These are phyloP conservation scores for Mythimna vitellina DNA, from an alignment of 2,888 invertebrate species.

Conservation along the genomic window DNA sequence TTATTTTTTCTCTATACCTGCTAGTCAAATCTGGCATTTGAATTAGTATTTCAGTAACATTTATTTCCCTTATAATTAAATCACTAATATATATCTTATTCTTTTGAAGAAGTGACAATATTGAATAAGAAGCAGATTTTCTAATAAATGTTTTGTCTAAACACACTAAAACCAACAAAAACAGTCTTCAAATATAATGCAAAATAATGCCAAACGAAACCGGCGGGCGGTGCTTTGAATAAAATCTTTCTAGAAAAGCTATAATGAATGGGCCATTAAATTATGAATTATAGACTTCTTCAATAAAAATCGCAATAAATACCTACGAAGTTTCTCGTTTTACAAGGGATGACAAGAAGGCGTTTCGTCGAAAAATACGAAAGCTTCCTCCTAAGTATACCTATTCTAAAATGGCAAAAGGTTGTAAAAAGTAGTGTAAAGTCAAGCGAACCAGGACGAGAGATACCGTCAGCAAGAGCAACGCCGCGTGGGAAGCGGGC, in stretches of 20 bases:
- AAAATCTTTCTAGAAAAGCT: constrained; percentile 22
- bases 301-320: constrained; percentile 16
- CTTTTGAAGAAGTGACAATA: background rate
- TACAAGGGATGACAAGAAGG: constrained; percentile 14
- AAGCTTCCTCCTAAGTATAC: constrained; percentile 10
- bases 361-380: constrained; percentile 13
- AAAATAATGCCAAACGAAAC: constrained; percentile 34
- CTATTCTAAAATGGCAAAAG: constrained; percentile 24
- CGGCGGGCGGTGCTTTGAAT: constrained; percentile 33
- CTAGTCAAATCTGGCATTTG: background rate
- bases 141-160: background rate
- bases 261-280: constrained; percentile 28
- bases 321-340: background rate
- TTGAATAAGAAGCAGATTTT: background rate
- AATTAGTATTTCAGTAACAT: background rate
- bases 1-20: background rate
- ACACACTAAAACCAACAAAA: constrained; percentile 20
- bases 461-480: constrained; percentile 69
- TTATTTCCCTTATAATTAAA: background rate
- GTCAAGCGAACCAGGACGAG: constrained; percentile 72
- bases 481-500: constrained; percentile 79
- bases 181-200: background rate
- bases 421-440: constrained; percentile 61
- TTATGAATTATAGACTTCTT: constrained; percentile 18
- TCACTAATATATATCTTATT: too few relatives aligned